These are phyloP conservation scores for Rhinogobius similis DNA, from an alignment of 2,113 vertebrate genomes.

Conservation along the genomic window DNA sequence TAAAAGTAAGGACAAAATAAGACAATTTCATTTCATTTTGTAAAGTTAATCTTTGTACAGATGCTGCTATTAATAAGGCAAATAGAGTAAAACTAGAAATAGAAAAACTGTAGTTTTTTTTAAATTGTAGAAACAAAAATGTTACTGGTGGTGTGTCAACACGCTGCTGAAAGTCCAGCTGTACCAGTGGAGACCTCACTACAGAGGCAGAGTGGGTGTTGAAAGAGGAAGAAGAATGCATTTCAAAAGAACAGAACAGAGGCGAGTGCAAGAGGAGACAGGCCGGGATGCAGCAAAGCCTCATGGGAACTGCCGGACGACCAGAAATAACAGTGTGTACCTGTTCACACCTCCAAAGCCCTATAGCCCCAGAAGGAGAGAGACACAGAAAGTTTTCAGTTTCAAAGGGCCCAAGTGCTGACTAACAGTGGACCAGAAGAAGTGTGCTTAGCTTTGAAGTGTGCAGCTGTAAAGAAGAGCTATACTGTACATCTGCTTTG, in stretches of 20 bases:
- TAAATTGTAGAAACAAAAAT: conserved; percentile 26
- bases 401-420: conserved; percentile 52
- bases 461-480: conserved; percentile 36
- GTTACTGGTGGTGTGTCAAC: conserved; percentile 62
- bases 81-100: not conserved
- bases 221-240: conserved; percentile 46
- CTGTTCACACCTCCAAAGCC: conserved; percentile 27
- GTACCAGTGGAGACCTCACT: conserved; percentile 42
- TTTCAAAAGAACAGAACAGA: conserved; percentile 62
- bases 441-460: conserved; percentile 18
- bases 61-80: not conserved
- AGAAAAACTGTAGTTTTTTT: not conserved
- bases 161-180: conserved; percentile 62
- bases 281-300: conserved; percentile 40
- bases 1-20: too few relatives aligned
- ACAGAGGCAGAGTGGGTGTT: conserved; percentile 49
- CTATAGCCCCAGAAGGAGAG: conserved; percentile 8
- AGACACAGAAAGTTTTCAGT: conserved; percentile 38
- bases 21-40: not conserved
- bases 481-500: conserved; percentile 18
- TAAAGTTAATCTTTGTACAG: too few relatives aligned
- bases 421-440: conserved; percentile 47
- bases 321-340: conserved; percentile 41
- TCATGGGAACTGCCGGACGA: conserved; percentile 23
- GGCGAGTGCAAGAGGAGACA: conserved; percentile 37